Evolutionary conservation across 2,888 invertebrate genomes (phyloP).

Genomic region (Drosophila niveifrons): DNA sequence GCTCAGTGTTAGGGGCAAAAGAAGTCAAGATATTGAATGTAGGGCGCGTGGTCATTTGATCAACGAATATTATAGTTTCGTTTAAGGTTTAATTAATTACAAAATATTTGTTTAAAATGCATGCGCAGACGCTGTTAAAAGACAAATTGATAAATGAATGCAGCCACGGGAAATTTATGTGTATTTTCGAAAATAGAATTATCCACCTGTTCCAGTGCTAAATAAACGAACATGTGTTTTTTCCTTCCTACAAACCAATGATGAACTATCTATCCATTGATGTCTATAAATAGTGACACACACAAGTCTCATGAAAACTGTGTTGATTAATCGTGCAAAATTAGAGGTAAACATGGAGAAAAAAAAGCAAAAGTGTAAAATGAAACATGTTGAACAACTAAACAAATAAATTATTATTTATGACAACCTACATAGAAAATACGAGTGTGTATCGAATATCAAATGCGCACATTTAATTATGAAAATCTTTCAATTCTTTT

Average conservation of each 20-base stretch:
- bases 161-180: slow-evolving; percentile 63
- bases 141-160: slow-evolving; percentile 78
- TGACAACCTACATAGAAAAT: slow-evolving; percentile 52
- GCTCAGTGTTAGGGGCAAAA: slow-evolving; percentile 30
- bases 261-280: slow-evolving; percentile 39
- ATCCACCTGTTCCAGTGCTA: slow-evolving; percentile 56
- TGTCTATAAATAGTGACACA: slow-evolving; percentile 62
- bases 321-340: slow-evolving; percentile 76
- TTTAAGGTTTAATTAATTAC: slow-evolving; percentile 37
- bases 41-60: slow-evolving; percentile 44
- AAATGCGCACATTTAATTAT: slow-evolving; percentile 70
- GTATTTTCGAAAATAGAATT: slow-evolving; percentile 29
- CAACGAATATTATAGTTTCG: slow-evolving; percentile 37
- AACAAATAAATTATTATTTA: slow-evolving; percentile 72
- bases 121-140: slow-evolving; percentile 33
- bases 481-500: slow-evolving; percentile 51
- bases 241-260: slow-evolving; percentile 27
- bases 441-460: slow-evolving; percentile 66
- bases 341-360: slow-evolving; percentile 65
- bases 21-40: slow-evolving; percentile 7
- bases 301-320: slow-evolving; percentile 37
- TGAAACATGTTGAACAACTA: slow-evolving; percentile 54
- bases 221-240: slow-evolving; percentile 59
- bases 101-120: slow-evolving; percentile 69
- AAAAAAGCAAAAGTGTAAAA: slow-evolving; percentile 54